Percentiles rank a stretch among this genome's conserved stretches.
phyloP scores from a whole-genome alignment of 2,888 invertebrate species.

The Eristalis pertinax region DNA sequence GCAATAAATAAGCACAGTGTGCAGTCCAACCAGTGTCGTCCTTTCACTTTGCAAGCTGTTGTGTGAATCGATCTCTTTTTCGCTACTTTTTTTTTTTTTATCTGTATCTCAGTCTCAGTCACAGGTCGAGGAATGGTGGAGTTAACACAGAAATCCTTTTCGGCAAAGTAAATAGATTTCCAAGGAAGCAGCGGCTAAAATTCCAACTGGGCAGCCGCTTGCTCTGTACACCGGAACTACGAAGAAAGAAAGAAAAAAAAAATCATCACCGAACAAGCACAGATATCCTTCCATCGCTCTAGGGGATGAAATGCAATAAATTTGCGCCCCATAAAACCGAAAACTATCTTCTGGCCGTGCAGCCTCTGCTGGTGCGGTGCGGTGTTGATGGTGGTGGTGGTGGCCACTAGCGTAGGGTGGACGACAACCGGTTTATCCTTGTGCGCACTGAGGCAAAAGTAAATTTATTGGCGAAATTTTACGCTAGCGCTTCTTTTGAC shows the following conservation, averaged over 20 bases:
- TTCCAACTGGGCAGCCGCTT: slow-evolving; percentile 56
- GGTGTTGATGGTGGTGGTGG: slow-evolving; percentile 38
- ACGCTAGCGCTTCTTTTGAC: slow-evolving; percentile 63
- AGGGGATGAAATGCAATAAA: slow-evolving; percentile 77
- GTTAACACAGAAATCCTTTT: slow-evolving; percentile 66
- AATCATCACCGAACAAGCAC: slow-evolving; percentile 29
- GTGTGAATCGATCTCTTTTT: slow-evolving; percentile 44
- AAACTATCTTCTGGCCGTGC: slow-evolving; percentile 67
- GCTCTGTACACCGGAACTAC: slow-evolving; percentile 17
- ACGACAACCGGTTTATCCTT: slow-evolving; percentile 44
- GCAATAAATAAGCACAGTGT: slow-evolving; percentile 65
- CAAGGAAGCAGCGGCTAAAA: slow-evolving; percentile 39
- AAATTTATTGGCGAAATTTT: slow-evolving; percentile 74
- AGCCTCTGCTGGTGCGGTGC: slow-evolving; percentile 28
- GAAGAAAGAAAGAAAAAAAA: slow-evolving; percentile 5
- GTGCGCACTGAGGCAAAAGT: slow-evolving; percentile 69
- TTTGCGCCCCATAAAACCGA: slow-evolving; percentile 80
- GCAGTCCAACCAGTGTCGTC: slow-evolving; percentile 28
- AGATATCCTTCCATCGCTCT: slow-evolving; percentile 66
- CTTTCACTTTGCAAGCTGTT: neutral
- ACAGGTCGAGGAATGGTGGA: slow-evolving; percentile 65
- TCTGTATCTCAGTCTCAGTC: slow-evolving; percentile 21
- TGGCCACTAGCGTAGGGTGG: neutral
- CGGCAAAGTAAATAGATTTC: slow-evolving; percentile 62
- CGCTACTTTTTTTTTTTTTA: neutral